These are phyloP conservation scores for Esox masquinongy DNA, from an alignment of 2,797 vertebrate genomes.

Conservation along the genomic window DNA sequence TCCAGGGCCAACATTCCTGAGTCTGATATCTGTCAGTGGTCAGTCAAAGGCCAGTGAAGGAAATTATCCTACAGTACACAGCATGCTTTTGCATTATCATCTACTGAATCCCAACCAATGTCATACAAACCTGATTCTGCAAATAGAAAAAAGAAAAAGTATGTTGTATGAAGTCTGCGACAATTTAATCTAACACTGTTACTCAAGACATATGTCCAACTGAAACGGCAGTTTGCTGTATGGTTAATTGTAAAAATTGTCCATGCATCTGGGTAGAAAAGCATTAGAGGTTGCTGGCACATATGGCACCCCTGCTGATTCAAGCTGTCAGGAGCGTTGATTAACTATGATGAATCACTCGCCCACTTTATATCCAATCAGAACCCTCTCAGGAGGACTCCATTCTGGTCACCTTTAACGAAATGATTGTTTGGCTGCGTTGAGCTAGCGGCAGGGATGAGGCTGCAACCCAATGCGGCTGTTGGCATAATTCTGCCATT, in stretches of 20 bases:
- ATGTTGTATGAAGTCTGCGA: background rate
- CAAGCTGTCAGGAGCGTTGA: constrained; percentile 72
- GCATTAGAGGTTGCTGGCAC: constrained; percentile 64
- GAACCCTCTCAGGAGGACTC: constrained; percentile 67
- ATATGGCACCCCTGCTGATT: constrained; percentile 61
- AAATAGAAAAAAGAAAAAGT: too few species aligned
- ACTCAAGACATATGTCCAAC: constrained; percentile 5
- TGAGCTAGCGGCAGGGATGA: constrained; percentile 40
- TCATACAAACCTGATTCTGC: background rate
- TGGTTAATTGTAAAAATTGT: constrained; percentile 52
- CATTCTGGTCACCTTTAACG: constrained; percentile 73
- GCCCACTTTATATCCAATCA: constrained; percentile 73
- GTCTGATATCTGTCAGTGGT: constrained; percentile 50
- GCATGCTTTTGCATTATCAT: background rate
- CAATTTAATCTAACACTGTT: background rate
- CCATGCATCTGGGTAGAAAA: constrained; percentile 53
- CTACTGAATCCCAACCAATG: background rate
- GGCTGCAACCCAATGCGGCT: constrained; percentile 46
- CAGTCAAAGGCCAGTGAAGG: constrained; percentile 34
- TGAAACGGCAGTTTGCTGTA: constrained; percentile 3
- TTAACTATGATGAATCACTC: constrained; percentile 81
- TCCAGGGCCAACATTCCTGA: background rate
- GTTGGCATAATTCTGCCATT: constrained; percentile 51
- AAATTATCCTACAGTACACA: constrained; percentile 15
- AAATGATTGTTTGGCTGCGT: constrained; percentile 71